phyloP scores from a whole-genome alignment of 1,140 invertebrate genomes.

The Schlechtendalia chinensis region DNA sequence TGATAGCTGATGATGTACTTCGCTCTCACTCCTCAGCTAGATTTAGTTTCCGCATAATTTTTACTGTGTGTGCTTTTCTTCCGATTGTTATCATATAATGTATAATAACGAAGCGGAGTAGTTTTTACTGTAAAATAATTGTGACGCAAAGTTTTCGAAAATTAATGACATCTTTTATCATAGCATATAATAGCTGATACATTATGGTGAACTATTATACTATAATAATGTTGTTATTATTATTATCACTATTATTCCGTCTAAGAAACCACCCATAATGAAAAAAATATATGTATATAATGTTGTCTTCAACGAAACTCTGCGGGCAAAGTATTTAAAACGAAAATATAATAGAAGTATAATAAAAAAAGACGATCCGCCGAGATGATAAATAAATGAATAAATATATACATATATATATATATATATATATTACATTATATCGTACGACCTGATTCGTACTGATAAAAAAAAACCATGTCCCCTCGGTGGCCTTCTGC shows the following conservation, averaged over 20 bases:
- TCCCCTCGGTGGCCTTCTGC: not conserved
- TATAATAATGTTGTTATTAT: not conserved
- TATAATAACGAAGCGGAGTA: too few relatives aligned
- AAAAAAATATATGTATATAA: not conserved
- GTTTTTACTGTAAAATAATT: too few relatives aligned
- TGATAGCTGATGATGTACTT: too few relatives aligned
- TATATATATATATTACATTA: constrained; percentile 23
- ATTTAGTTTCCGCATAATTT: not conserved
- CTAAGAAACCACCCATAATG: not conserved
- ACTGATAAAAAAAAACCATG: constrained; percentile 16
- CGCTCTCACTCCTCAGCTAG: too few relatives aligned
- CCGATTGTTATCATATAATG: not conserved
- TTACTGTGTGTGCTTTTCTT: not conserved
- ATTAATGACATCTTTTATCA: not conserved
- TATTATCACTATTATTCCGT: not conserved
- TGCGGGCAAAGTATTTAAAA: constrained; percentile 1
- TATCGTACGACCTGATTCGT: constrained; percentile 15
- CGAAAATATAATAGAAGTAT: constrained; percentile 26
- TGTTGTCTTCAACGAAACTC: not conserved
- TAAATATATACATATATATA: not conserved
- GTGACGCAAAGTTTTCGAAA: not conserved
- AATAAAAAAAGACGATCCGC: constrained; percentile 16
- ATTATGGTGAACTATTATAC: not conserved
- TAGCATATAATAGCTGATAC: not conserved
- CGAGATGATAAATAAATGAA: not conserved